Evolutionary conservation across 1,140 invertebrate species (phyloP), one percentile per base, ranked within the genome.

Genomic region (Lepidurus couesii): DNA sequence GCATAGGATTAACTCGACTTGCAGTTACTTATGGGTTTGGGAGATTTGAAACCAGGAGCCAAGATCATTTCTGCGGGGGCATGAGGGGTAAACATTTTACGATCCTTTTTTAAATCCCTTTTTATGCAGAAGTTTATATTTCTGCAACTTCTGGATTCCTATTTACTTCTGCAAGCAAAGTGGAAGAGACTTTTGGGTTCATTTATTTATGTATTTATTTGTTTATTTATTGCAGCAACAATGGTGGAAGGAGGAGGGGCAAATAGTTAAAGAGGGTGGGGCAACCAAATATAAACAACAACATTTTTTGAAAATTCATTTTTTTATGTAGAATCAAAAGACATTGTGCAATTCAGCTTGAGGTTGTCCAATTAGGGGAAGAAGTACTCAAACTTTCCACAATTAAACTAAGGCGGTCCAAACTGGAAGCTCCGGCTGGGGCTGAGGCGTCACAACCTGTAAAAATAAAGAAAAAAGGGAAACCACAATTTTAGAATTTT

Each of bases 371-470:
- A 65, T 65, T 65, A 21, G 53, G 53, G 16, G 53, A 65, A 21
- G 53, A 65, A 65, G 53, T 65, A 16, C 53, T 65, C 53, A 65
- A 21, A 21, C 21, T 65, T 65, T 65, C 53, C 16, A 65, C 53
- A 16, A 65, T 65, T 13, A 65, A 21, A 65, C 53, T 65, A 7
- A 65, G 21, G 16, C 53, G 53, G 21, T 65, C 53, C 53, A 65
- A 65, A 65, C 53, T 65, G 21, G 53, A 65, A 65, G 53, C 53
- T 65, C 53, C 53, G 21, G 53, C 53, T 16, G 53, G 53, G 2
- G 53, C 53, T 65, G 53, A 65, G 13, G 53, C 53, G 53, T 65
- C 53, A 65, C 53, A 65, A 65, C 53, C 53, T 65, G 53, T 21
- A 65, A 65, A 65, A 21, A 16, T 5, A 47, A 9, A 47, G 3